Conservation (phyloP, 2,797 vertebrate species). For the Megalops cyprinoides region DNA sequence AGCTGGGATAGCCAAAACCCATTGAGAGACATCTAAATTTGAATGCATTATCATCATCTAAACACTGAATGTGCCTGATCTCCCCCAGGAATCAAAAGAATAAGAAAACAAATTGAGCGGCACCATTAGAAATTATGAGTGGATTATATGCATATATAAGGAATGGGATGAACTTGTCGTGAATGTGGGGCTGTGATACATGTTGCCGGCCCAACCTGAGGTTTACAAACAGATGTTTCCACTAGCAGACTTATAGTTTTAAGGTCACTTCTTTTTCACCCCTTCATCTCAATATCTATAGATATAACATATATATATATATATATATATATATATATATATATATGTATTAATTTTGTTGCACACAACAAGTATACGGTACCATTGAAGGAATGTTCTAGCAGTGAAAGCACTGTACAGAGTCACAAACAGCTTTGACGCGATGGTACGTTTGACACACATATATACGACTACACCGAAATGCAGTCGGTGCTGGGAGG, state of each 20-base stretch:
- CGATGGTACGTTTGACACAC: constrained; percentile 45
- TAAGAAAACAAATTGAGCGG: background rate
- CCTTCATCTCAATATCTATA: constrained; percentile 30
- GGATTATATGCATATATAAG: background rate
- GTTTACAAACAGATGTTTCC: constrained; percentile 43
- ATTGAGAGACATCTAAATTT: background rate
- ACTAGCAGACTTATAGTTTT: constrained; percentile 64
- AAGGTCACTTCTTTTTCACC: constrained; percentile 74
- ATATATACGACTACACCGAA: constrained; percentile 38
- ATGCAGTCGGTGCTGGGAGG: constrained; percentile 34
- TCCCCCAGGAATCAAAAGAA: background rate
- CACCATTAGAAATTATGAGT: constrained; percentile 9
- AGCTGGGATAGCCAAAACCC: background rate
- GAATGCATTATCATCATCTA: background rate
- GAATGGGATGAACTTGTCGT: background rate
- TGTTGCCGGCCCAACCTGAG: constrained; percentile 44
- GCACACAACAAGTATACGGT: constrained; percentile 47
- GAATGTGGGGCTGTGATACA: constrained; percentile 44
- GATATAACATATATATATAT: constrained; percentile 37
- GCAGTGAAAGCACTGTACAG: constrained; percentile 52
- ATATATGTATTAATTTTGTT: constrained; percentile 42
- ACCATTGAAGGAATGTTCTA: constrained; percentile 44
- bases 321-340: constrained; percentile 38
- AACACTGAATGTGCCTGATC: background rate
- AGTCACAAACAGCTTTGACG: constrained; percentile 31